Conservation (phyloP, 2,888 invertebrate genomes). For the Phoronis australis region DNA sequence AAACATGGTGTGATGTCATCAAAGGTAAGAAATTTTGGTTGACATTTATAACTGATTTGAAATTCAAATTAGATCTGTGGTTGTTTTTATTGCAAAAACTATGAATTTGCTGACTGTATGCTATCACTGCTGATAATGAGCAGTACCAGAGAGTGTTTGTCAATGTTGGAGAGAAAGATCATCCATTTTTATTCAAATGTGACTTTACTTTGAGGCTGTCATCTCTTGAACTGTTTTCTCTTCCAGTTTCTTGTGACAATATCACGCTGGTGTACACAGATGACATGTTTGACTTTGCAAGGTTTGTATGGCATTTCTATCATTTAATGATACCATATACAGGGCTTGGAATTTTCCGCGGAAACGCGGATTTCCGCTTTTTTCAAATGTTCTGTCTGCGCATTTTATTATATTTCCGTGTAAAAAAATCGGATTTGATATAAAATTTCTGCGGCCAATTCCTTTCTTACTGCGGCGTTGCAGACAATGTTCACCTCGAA, state of each 20-base stretch:
- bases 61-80: not conserved
- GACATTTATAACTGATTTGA: not conserved
- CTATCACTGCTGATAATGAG: not conserved
- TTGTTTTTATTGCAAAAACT: slow-evolving; percentile 2
- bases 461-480: no score
- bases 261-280: slow-evolving; percentile 28
- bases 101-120: not conserved
- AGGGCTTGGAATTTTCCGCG: not conserved
- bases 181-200: no score
- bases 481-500: no score
- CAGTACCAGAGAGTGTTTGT: not conserved
- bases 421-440: no score
- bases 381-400: no score
- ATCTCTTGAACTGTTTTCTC: no score
- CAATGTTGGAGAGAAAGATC: not conserved
- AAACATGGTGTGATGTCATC: slow-evolving; percentile 28
- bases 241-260: slow-evolving; percentile 29
- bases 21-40: slow-evolving; percentile 16
- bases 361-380: no score
- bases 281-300: slow-evolving; percentile 24
- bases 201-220: no score
- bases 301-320: slow-evolving; percentile 18
- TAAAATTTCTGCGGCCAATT: no score
- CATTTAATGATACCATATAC: not conserved
- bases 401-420: no score